Base-by-base conservation (phyloP, 2,113 vertebrate species). In the Hypanus sabinus region DNA sequence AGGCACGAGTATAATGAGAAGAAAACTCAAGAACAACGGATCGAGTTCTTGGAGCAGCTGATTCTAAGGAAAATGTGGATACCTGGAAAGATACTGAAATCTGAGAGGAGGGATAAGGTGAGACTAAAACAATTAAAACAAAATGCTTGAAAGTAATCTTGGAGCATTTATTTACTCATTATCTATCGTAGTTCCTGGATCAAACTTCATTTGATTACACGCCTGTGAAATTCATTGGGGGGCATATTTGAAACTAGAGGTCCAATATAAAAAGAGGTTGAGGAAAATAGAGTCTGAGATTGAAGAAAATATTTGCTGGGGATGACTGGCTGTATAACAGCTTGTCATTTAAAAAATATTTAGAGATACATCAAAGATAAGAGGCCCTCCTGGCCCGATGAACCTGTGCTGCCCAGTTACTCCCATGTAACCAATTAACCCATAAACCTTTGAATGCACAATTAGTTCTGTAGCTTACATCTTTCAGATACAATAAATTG, bases 1-100 rank as follows among this genome's bases (percentile, higher is more conserved):
- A 73, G 91, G 14, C 0, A 14, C 6, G 91, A 93, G 1, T 93
- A 55, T 6, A 55, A 75, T 55, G 38, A 27, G 36, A 71, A 93
- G 91, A 73, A 93, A 75, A 75, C 91, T 14, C 68, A 73, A 55
- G 91, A 93, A 27, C 91, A 93, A 18, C 36, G 91, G 10, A 73
- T 93, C 1, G 70, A 75, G 5, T 93, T 46, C 70, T 46, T 93
- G 70, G 91, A 93, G 55, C 68, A 73, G 0, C 70, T 93, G 38
- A 93, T 93, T 14, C 68, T 93, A 46, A 93, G 24, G 70, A 93
- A 73, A 93, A 30, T 55, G 10, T 36, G 20, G 12, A 93, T 30
- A 55, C 7, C 91, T 14, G 20, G 68, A 73, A 93, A 16, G 55
- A 46, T 46, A 38, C 70, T 46, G 68, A 93, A 70, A 33, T 73